Base-by-base conservation (phyloP, 2,888 invertebrate species). In the Hirtodrosophila histrioides region DNA sequence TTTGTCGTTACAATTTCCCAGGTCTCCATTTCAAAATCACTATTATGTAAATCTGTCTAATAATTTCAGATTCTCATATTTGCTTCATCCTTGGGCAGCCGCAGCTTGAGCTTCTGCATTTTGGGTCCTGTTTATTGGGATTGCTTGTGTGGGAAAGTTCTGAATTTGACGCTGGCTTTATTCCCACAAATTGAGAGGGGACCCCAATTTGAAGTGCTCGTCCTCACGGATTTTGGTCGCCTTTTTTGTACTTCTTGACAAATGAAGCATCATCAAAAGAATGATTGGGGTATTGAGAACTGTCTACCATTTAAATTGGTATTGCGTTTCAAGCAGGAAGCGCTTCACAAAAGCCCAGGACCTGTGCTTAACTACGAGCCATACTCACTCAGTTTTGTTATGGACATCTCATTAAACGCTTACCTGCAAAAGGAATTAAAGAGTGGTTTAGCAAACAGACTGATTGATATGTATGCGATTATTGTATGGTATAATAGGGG, bases 261-360 rank as follows among this genome's bases (percentile, higher is more conserved):
- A 50, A 31, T 49, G 51, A 36, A 40, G 55, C 31, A 10, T 11
- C n/a, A 44, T 4, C 29, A n/a, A 35, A 17, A 35, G 44, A 27
- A 35, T 71, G 44, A 55, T 57, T 67, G 50, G 62, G 36, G 60
- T 49, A 58, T 69, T 56, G 62, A 60, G 54, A 63, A 29, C 62
- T 62, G 54, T 54, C 63, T 55, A 46, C 35, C 64, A 62, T 70
- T 70, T 68, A 72, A 70, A 76, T 58, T 46, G 66, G 83, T 71
- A 78, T 82, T 69, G 69, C 80, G 55, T 80, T 83, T 80, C 80
- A 80, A 75, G 75, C 86, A 71, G 83, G 83, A 84, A 66, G 55
- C 64, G 58, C 31, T 51, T 50, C 49, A 65, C 62, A 72, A 78
- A 80, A 75, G 70, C 73, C 62, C 50, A 49, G 48, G 49, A 53